A percentile compares a stretch with the other conserved stretches of the same genome.
phyloP scores from a whole-genome alignment of 1,140 invertebrate species.

The Belonocnema kinseyi region DNA sequence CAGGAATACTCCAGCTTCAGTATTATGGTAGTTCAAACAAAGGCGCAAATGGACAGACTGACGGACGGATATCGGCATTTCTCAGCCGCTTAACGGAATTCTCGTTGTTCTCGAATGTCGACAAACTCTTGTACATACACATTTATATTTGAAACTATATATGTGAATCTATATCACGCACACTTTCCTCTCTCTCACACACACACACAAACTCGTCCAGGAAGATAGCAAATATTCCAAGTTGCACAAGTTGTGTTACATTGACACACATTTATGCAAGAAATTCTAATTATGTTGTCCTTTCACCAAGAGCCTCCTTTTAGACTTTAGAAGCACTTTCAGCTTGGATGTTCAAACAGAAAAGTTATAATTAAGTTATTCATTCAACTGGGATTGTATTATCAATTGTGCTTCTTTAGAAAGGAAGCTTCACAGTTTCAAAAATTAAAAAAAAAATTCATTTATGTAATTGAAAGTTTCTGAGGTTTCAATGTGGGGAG shows the following conservation, averaged over 20 bases:
- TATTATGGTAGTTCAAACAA: constrained; percentile 32
- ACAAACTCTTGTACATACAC: constrained; percentile 26
- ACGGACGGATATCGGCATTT: constrained; percentile 58
- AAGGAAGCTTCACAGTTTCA: too few relatives aligned
- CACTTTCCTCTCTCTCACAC: neutral
- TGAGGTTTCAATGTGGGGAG: too few relatives aligned
- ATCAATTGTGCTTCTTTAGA: too few relatives aligned
- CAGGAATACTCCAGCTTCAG: neutral
- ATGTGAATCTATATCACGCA: neutral
- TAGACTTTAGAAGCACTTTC: neutral
- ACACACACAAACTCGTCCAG: neutral
- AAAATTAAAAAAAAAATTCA: too few relatives aligned
- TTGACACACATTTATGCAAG: neutral
- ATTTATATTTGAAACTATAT: neutral
- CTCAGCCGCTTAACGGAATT: constrained; percentile 50
- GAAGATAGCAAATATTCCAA: constrained; percentile 26
- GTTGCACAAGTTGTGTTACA: neutral
- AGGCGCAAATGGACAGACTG: constrained; percentile 33
- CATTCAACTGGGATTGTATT: too few relatives aligned
- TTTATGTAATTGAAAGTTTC: too few relatives aligned
- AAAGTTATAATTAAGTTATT: too few relatives aligned
- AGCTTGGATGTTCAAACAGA: neutral
- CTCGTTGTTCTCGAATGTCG: constrained; percentile 48
- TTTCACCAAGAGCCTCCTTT: neutral
- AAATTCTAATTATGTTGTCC: constrained; percentile 22